phyloP scores from a whole-genome alignment of 2,888 invertebrate species.

The Synergus gifuensis region DNA sequence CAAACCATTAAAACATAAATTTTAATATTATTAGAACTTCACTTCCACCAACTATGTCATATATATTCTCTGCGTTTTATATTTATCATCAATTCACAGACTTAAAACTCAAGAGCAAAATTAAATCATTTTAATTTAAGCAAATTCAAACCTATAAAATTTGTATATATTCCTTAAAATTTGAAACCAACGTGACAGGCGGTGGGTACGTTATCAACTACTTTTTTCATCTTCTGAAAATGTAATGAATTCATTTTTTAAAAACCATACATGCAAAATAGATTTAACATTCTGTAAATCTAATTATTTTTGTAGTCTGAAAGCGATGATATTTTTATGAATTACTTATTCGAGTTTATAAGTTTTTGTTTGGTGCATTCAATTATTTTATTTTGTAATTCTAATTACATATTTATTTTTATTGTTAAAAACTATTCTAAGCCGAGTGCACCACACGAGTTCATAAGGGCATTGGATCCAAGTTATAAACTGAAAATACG shows the following conservation, averaged over 20 bases:
- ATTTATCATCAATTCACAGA: neutral
- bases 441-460: neutral
- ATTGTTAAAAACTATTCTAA: neutral
- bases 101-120: neutral
- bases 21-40: neutral
- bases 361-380: neutral
- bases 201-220: constrained; percentile 19
- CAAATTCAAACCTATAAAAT: neutral
- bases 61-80: neutral
- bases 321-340: neutral
- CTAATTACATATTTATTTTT: neutral
- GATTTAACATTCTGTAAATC: neutral
- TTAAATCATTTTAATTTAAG: neutral
- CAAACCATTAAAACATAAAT: neutral
- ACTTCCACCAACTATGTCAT: neutral
- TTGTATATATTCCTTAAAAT: neutral
- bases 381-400: neutral
- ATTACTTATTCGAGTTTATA: neutral
- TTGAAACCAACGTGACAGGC: constrained; percentile 16
- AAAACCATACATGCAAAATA: constrained; percentile 10
- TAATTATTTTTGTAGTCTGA: neutral
- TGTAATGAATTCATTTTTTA: neutral
- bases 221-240: neutral
- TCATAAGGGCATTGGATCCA: neutral
- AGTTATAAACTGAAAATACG: too few species aligned